Conservation (phyloP, 2,888 invertebrate species). For the Calameuta pallipes region DNA sequence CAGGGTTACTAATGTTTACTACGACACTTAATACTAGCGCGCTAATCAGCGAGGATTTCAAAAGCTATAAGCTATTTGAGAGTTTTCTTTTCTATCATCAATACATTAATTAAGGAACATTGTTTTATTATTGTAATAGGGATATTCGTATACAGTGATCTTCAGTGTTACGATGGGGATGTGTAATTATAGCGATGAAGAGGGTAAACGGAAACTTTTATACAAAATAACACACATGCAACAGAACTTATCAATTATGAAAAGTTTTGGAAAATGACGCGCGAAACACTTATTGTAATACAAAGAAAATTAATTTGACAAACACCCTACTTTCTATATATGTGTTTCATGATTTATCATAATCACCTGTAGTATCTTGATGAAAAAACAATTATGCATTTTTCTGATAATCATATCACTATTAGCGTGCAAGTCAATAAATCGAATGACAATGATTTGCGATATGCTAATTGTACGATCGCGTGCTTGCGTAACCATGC, state of each 20-base stretch:
- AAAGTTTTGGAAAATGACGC: neutral
- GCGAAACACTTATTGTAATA: neutral
- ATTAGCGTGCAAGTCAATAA: neutral
- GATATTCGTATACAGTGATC: neutral
- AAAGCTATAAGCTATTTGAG: neutral
- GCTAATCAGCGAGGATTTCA: neutral
- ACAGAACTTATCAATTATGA: neutral
- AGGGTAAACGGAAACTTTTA: neutral
- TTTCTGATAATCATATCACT: neutral
- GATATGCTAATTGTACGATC: slow-evolving; percentile 1
- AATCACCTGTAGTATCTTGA: neutral
- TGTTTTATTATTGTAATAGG: neutral
- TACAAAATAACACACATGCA: neutral
- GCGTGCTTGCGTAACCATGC: slow-evolving; percentile 47
- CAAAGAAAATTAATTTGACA: neutral
- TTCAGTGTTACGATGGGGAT: neutral
- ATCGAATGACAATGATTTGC: neutral
- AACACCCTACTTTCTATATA: neutral
- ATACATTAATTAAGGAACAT: neutral
- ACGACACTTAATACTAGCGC: neutral
- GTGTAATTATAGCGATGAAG: neutral
- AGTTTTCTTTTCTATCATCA: neutral
- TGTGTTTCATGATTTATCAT: neutral
- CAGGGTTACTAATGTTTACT: neutral
- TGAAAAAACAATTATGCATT: neutral